These are phyloP conservation scores for Protobothrops mucrosquamatus DNA, from an alignment of 2,113 vertebrate species.

Conservation along the genomic window DNA sequence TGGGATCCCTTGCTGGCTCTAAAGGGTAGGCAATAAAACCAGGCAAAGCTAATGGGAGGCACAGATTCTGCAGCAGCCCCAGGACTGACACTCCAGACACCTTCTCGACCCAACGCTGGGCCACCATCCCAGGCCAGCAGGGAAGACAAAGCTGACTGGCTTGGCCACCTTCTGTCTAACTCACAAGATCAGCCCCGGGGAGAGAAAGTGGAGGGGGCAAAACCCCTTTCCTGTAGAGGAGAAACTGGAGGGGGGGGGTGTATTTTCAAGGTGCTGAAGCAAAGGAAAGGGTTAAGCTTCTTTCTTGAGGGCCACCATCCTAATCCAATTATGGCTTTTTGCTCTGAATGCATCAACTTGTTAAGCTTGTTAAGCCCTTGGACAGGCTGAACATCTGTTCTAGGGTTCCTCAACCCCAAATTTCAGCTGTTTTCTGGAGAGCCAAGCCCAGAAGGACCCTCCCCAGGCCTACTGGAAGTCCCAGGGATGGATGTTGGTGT, in stretches of 20 bases:
- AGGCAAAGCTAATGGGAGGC: conserved; percentile 51
- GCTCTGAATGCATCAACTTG: background rate
- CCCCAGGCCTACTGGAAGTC: background rate
- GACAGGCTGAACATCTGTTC: background rate
- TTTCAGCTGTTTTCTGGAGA: background rate
- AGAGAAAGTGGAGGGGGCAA: background rate
- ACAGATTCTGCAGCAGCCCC: background rate
- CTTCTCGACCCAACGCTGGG: background rate
- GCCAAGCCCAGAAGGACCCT: background rate
- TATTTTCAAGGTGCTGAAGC: background rate
- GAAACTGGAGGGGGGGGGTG: background rate
- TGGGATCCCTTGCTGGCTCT: background rate
- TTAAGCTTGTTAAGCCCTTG: background rate
- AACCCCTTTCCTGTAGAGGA: background rate
- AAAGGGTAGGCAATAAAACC: background rate
- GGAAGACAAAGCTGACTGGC: background rate
- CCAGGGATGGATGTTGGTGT: background rate
- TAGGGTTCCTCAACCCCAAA: background rate
- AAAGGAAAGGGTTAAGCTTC: background rate
- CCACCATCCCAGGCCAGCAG: background rate
- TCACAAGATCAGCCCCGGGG: background rate
- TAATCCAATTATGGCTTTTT: background rate
- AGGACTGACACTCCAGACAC: background rate
- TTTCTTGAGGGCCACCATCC: background rate
- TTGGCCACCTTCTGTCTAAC: background rate